Evolutionary conservation across 2,888 invertebrate species (phyloP).

Genomic region (Scaptomyza cyrtandrae): DNA sequence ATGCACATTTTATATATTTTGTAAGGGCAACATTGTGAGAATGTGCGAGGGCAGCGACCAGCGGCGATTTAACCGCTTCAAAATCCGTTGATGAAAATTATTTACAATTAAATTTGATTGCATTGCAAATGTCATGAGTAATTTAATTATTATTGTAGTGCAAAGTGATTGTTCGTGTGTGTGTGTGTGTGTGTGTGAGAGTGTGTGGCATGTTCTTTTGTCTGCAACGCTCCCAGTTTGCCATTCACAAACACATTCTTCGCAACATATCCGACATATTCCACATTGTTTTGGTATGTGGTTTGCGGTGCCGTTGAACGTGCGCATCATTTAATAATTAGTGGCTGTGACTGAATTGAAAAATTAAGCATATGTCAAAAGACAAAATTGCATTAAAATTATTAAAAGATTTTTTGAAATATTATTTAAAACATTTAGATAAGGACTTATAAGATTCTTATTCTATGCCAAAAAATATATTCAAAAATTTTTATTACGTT

Average conservation of each 20-base stretch:
- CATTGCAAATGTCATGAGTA: conserved; percentile 54
- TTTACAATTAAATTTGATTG: conserved; percentile 62
- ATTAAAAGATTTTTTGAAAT: too few relatives aligned
- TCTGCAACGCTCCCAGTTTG: conserved; percentile 3
- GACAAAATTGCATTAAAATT: too few relatives aligned
- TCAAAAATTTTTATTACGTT: too few relatives aligned
- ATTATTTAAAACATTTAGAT: too few relatives aligned
- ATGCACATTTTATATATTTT: conserved; percentile 31
- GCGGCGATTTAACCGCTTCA: conserved; percentile 11
- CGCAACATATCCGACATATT: conserved; percentile 23
- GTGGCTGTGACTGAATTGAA: conserved; percentile 25
- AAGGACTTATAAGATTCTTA: too few relatives aligned
- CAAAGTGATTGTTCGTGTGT: conserved; percentile 4
- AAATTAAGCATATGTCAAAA: conserved; percentile 6
- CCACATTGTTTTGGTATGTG: conserved; percentile 24
- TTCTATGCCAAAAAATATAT: background rate
- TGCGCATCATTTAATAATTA: conserved; percentile 62
- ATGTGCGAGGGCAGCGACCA: background rate
- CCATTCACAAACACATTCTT: background rate
- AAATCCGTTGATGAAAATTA: conserved; percentile 28
- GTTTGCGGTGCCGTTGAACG: background rate
- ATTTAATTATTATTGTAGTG: conserved; percentile 61
- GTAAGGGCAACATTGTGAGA: conserved; percentile 5
- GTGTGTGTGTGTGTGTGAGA: background rate
- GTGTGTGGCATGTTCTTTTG: background rate